Evolutionary conservation across 2,797 vertebrate species (phyloP), one percentile per base, ranked within the genome.

Genomic region (Oryzias sinensis): DNA sequence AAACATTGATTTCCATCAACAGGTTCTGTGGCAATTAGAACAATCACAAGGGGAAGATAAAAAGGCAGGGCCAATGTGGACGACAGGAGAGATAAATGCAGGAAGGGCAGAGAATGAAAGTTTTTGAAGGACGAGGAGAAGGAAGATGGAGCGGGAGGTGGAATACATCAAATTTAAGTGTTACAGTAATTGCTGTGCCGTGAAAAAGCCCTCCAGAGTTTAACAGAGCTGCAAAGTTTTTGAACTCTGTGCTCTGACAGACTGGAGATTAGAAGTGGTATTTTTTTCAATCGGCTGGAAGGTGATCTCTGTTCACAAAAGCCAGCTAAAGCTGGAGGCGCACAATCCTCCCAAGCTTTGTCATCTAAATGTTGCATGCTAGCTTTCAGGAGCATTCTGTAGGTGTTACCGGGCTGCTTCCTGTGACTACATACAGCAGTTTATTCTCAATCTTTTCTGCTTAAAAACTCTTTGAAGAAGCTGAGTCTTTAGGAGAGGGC

Each of bases 1-100:
- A 71, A 69, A 33, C 65, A 81, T 80, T 47, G 69, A 85, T 83
- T 87, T 86, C 49, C 62, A 84, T 85, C 76, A 77, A 78, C 77
- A 82, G 79, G 67, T 80, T 84, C 59, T 77, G 71, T 59, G 54
- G 72, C 67, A 75, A 74, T 83, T 72, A 75, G 65, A 62, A 49
- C 41, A 15, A 70, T 33, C 45, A 60, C 57, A 62, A 49, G 33
- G 6, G 29, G 20, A 56, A 51, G 24, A 9, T 37, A 72, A 29
- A 42, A 55, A 56, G 53, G 45, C 16, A 59, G 42, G 5, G 51
- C 58, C 45, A 53, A 68, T 33, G 53, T 54, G 60, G 61, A 22
- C 22, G 62, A 52, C n/a, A 45, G 53, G 55, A 29, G 51, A 61
- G 51, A 74, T 77, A 72, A 77, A 73, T 59, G 68, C 43, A 68